Conservation (phyloP, 1,140 invertebrate genomes). For the Drosophila athabasca region DNA sequence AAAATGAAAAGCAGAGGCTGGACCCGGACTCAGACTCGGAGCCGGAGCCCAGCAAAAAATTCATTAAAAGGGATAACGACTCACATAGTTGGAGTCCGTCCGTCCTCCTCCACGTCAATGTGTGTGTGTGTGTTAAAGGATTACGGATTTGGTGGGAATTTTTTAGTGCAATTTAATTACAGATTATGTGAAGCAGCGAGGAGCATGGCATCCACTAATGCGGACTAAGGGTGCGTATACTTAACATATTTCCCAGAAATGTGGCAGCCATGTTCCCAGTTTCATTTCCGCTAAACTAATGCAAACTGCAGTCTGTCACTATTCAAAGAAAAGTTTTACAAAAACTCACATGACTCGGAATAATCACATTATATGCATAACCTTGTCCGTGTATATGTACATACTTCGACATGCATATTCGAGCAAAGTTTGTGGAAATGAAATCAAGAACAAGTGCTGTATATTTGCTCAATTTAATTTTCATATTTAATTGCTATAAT, state of each 20-base stretch:
- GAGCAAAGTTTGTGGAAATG: too few relatives aligned
- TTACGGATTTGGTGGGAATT: conserved; percentile 65
- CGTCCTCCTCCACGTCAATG: conserved; percentile 11
- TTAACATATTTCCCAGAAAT: conserved; percentile 1
- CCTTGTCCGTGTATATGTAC: too few relatives aligned
- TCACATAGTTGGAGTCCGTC: conserved; percentile 59
- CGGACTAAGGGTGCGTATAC: conserved; percentile 8
- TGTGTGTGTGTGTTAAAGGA: conserved; percentile 34
- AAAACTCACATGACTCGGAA: too few relatives aligned
- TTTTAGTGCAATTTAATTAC: conserved; percentile 77
- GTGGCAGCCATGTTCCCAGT: background rate
- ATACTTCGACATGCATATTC: too few relatives aligned
- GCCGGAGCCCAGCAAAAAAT: conserved; percentile 55
- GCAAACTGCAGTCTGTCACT: too few relatives aligned
- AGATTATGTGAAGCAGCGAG: conserved; percentile 66
- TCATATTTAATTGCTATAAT: conserved; percentile 64
- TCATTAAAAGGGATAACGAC: conserved; percentile 81
- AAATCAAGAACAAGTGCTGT: too few relatives aligned
- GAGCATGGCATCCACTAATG: conserved; percentile 34
- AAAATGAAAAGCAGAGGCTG: conserved; percentile 61
- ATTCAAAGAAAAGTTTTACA: too few relatives aligned
- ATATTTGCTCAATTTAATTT: conserved; percentile 53
- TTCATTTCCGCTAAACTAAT: conserved; percentile 1
- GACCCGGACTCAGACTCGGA: too few relatives aligned
- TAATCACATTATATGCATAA: too few relatives aligned